These are phyloP conservation scores for Taurulus bubalis DNA, from an alignment of 2,113 vertebrate genomes.

Conservation along the genomic window DNA sequence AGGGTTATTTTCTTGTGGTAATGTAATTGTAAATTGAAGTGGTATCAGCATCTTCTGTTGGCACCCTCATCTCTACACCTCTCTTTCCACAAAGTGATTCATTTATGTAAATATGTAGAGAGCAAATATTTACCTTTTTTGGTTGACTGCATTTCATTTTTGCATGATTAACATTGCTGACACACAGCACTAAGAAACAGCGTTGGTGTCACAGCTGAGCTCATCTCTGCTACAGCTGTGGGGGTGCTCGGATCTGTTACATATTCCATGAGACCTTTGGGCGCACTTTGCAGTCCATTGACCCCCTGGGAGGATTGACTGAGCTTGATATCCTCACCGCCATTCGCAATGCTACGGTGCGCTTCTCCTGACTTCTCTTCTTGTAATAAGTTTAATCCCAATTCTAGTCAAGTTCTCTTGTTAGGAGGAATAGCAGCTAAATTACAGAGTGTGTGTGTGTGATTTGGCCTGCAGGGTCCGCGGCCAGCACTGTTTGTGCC, in stretches of 20 bases:
- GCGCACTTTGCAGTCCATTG: slow-evolving; percentile 86
- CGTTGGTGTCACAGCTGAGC: slow-evolving; percentile 39
- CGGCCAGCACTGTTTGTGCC: slow-evolving; percentile 87
- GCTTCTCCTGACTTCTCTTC: slow-evolving; percentile 12
- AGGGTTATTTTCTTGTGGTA: slow-evolving; percentile 26
- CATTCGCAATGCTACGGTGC: slow-evolving; percentile 85
- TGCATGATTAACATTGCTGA: slow-evolving; percentile 39
- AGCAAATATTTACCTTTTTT: slow-evolving; percentile 68
- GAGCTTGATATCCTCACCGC: slow-evolving; percentile 86
- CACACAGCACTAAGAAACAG: slow-evolving; percentile 27
- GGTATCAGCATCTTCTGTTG: slow-evolving; percentile 41
- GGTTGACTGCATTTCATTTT: slow-evolving; percentile 63
- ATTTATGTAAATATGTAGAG: slow-evolving; percentile 53
- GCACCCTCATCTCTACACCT: slow-evolving; percentile 34
- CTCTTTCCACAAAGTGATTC: slow-evolving; percentile 36
- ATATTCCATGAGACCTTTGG: slow-evolving; percentile 89
- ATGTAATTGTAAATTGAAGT: slow-evolving; percentile 52
- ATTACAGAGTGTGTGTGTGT: slow-evolving; percentile 23
- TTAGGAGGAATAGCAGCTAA: slow-evolving; percentile 17
- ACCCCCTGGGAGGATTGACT: slow-evolving; percentile 84
- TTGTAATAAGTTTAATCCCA: slow-evolving; percentile 7
- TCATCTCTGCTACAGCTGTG: slow-evolving; percentile 76
- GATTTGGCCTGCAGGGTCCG: slow-evolving; percentile 78
- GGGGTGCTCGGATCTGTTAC: slow-evolving; percentile 87
- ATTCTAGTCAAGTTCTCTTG: slow-evolving; percentile 31